Base-by-base conservation (phyloP, 2,888 invertebrate species). In the Smittia sp. region DNA sequence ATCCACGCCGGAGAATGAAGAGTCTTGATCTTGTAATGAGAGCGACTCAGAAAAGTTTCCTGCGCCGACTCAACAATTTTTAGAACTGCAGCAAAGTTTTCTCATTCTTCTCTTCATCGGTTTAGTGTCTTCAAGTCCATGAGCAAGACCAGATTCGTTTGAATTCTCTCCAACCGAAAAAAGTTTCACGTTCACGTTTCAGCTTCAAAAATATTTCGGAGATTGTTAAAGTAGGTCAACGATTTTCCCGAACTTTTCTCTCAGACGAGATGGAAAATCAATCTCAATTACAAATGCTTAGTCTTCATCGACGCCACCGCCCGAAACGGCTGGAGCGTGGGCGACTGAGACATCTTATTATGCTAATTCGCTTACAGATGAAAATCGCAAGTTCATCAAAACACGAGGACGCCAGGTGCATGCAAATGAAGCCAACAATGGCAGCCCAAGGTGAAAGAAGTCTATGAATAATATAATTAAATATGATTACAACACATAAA, bases 261-360 rank as follows among this genome's bases (percentile, higher is more conserved):
- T 7, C 20, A n/a, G 9, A 18, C 18, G 24, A 39, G 3, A 67
- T 1, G 20, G 22, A 67, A 67, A 67, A 67, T 67, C 67, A 67
- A 67, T 67, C 67, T 67, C 67, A 67, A 67, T 67, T 67, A 67
- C 32, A 67, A 15, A 3, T 18, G 20, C 58, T 58, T 67, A 41
- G 67, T 41, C 65, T 67, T 20, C 41, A 67, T 67, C 46, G 22
- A 41, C 41, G 22, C 22, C 15, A 27, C 32, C 52, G 18, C 11
- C n/a, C 18, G n/a, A 2, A 15, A 46, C 39, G 7, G 7, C 7
- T 39, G 39, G 7, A 39, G 39, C 7, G 7, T 39, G 7, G 39
- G 7, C 39, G 13, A 7, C 7, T 39, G 13, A 39, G 13, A 39
- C 18, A 46, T 18, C 52, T 13, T 15, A 46, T 13, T 18, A 46